Evolutionary conservation across 1,140 invertebrate species (phyloP), one percentile per base, ranked within the genome.

Genomic region (Brachionus angularis): DNA sequence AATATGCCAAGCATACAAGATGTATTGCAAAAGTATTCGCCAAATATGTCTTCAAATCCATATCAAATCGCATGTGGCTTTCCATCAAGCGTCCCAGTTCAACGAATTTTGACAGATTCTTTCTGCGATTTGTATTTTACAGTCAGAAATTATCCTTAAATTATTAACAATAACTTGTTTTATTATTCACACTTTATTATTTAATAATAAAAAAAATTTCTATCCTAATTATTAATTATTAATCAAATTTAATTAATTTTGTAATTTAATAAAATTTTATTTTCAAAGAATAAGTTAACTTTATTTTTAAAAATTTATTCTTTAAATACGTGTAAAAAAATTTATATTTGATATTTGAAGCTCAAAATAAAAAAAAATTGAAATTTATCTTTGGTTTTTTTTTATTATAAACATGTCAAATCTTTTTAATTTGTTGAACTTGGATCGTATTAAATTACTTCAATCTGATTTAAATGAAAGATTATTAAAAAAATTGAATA

Each of bases 401-500:
- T 42, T 10, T 42, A 10, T 10, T n/a, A 44, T 29, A 64, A 64
- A 42, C 3, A 67, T 67, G 62, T 47, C 62, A 46, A 67, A 31
- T 33, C 27, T 14, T 8, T 3, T 31, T 34, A 47, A 67, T 47
- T 12, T 18, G 23, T 21, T 33, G 12, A 25, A 39, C 8, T 1
- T 67, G 8, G 62, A 67, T n/a, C 18, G n/a, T n/a, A 16, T 67
- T 31, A 8, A 34, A 8, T n/a, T 33, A 16, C 10, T 34, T 50
- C 62, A 67, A 25, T 16, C 27, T 12, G 62, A 67, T 8, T 18
- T 67, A 8, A 50, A 47, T 47, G 25, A 46, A 7, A 46, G 36
- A 16, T 21, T 67, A 50, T 14, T 67, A 14, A 67, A 67, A 25
- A 46, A 34, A 67, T n/a, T 67, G n/a, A 67, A 67, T 25, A 67